A percentile compares a stretch with the other conserved stretches of the same genome.
These are phyloP conservation scores for Capitulum mitella DNA, from an alignment of 2,888 invertebrate species.

Conservation along the genomic window DNA sequence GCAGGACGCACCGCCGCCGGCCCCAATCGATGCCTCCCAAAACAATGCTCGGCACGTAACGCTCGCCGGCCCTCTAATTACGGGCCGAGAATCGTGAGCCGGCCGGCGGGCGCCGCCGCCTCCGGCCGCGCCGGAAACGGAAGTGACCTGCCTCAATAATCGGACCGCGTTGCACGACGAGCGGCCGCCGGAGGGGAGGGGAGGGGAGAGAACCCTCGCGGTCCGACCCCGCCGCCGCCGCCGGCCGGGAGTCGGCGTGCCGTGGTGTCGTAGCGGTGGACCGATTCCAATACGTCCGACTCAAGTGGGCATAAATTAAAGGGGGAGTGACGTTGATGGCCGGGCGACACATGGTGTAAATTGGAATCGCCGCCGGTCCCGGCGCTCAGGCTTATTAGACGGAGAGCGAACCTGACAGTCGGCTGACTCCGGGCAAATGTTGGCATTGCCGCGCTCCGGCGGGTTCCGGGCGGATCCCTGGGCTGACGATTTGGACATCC, in stretches of 20 bases:
- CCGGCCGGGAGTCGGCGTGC: background rate
- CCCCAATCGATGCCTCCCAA: background rate
- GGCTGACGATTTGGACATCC: background rate
- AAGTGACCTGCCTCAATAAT: slow-evolving; percentile 18
- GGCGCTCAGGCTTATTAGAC: slow-evolving; percentile 6
- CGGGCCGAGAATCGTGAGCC: background rate
- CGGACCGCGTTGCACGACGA: background rate
- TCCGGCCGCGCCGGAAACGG: background rate
- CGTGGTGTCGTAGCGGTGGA: background rate
- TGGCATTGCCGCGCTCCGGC: background rate
- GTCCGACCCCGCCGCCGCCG: background rate
- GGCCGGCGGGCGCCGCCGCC: background rate
- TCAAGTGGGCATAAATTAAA: slow-evolving; percentile 19
- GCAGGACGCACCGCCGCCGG: background rate
- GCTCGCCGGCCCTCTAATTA: background rate
- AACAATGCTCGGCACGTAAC: background rate
- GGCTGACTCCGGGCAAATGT: background rate
- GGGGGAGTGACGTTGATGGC: slow-evolving; percentile 1
- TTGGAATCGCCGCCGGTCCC: background rate
- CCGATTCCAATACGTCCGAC: background rate
- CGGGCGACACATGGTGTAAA: slow-evolving; percentile 7
- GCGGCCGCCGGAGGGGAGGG: too few relatives aligned
- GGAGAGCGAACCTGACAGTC: background rate
- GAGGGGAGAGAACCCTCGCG: too few relatives aligned
- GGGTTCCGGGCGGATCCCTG: background rate